phyloP scores from a whole-genome alignment of 2,888 invertebrate species.

The Cylindroiulus punctatus region DNA sequence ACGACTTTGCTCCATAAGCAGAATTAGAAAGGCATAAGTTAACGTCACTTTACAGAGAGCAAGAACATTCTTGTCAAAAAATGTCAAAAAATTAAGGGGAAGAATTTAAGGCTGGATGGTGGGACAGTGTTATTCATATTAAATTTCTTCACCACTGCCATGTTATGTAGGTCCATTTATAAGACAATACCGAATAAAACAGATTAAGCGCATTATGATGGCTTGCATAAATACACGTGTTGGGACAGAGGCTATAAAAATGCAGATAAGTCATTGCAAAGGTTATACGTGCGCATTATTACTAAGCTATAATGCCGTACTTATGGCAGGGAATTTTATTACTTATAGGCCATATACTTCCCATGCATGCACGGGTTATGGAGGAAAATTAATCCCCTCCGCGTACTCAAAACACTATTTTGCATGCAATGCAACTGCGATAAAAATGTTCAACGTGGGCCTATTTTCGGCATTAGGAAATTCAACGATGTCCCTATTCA shows the following conservation, averaged over 20 bases:
- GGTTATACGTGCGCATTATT: conserved; percentile 10
- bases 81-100: no score
- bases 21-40: neutral
- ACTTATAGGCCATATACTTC: neutral
- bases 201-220: conserved; percentile 33
- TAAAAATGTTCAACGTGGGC: conserved; percentile 15
- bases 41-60: neutral
- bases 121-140: neutral
- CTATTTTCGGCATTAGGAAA: conserved; percentile 20
- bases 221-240: conserved; percentile 38
- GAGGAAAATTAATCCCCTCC: conserved; percentile 12
- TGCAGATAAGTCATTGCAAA: conserved; percentile 31
- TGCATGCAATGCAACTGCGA: conserved; percentile 42
- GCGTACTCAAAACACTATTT: conserved; percentile 33
- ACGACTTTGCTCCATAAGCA: neutral
- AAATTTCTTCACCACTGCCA: neutral
- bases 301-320: conserved; percentile 16
- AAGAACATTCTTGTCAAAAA: neutral
- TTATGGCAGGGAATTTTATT: conserved; percentile 18
- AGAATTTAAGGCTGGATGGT: neutral
- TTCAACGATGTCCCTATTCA: conserved; percentile 33
- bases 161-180: conserved; percentile 20
- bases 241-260: conserved; percentile 3
- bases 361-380: neutral
- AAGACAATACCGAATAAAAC: neutral